Evolutionary conservation across 2,888 invertebrate species (phyloP).

Genomic region (Drosophila tanythrix): DNA sequence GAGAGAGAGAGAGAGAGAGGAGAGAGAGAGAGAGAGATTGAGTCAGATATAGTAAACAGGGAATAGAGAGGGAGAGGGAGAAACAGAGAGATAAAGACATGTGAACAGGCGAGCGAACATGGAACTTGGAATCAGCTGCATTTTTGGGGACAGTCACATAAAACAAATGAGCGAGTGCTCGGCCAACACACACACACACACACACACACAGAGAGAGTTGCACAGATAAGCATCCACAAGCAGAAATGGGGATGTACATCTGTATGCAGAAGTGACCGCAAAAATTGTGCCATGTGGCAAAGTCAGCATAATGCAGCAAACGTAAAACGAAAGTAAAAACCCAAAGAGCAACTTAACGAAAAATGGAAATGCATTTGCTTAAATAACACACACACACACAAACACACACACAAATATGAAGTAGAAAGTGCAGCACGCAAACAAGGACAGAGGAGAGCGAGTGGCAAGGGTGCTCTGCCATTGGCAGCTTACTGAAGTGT

Average conservation of each 20-base stretch:
- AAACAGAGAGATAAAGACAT: not conserved
- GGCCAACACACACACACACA: constrained; percentile 18
- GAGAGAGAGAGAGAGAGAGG: not conserved
- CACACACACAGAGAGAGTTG: constrained; percentile 1
- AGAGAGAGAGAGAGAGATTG: not conserved
- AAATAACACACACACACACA: constrained; percentile 18
- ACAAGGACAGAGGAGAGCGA: not conserved
- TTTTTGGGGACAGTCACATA: constrained; percentile 36
- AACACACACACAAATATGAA: not conserved
- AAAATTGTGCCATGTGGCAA: constrained; percentile 31
- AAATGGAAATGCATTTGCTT: constrained; percentile 37
- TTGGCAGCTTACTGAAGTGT: constrained; percentile 7
- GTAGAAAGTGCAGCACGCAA: constrained; percentile 12
- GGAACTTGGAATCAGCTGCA: constrained; percentile 33
- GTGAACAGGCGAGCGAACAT: constrained; percentile 7
- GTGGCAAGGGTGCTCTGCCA: not conserved
- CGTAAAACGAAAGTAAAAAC: constrained; percentile 44
- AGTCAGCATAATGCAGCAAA: constrained; percentile 25
- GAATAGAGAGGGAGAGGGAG: not conserved
- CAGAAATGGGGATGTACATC: not conserved
- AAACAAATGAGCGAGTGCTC: constrained; percentile 39
- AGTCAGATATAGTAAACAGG: not conserved
- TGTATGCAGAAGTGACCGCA: constrained; percentile 17
- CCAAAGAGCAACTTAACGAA: constrained; percentile 15
- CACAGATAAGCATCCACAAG: not conserved